phyloP scores from a whole-genome alignment of 1,140 invertebrate species.

The Drosophila nigrodunni region DNA sequence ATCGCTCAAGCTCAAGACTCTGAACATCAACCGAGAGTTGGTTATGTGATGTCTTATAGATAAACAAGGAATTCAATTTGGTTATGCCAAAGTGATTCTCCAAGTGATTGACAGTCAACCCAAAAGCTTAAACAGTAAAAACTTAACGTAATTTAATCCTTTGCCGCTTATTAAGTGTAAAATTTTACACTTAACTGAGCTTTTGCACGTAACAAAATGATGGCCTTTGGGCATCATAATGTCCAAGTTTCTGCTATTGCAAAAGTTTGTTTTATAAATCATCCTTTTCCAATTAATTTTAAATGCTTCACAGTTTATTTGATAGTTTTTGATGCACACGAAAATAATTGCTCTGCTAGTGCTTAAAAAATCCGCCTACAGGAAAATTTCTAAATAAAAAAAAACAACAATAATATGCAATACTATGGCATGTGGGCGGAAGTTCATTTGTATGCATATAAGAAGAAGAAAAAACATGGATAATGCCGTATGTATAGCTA shows the following conservation, averaged over 20 bases:
- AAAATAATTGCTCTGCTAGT: background rate
- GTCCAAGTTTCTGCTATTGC: too few species aligned
- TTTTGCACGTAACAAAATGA: too few species aligned
- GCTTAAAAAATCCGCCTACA: background rate
- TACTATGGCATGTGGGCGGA: constrained; percentile 2
- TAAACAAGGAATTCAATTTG: background rate
- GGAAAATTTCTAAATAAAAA: background rate
- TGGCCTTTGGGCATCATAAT: too few species aligned
- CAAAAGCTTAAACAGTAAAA: background rate
- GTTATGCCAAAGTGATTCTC: background rate
- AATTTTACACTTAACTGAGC: too few species aligned
- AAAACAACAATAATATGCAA: background rate
- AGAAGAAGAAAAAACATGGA: background rate
- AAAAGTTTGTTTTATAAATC: too few species aligned
- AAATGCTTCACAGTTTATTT: too few species aligned
- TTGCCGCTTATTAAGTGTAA: too few species aligned
- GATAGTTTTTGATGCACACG: background rate
- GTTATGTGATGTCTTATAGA: constrained; percentile 1
- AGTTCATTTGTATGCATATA: constrained; percentile 14
- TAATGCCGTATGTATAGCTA: background rate
- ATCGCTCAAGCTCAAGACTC: constrained; percentile 6
- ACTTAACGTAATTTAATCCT: too few species aligned
- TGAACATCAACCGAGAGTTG: background rate
- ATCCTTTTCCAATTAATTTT: too few species aligned
- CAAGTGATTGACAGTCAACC: background rate